Evolutionary conservation across 2,888 invertebrate species (phyloP), one percentile per base, ranked within the genome.

Genomic region (Diadromus collaris): DNA sequence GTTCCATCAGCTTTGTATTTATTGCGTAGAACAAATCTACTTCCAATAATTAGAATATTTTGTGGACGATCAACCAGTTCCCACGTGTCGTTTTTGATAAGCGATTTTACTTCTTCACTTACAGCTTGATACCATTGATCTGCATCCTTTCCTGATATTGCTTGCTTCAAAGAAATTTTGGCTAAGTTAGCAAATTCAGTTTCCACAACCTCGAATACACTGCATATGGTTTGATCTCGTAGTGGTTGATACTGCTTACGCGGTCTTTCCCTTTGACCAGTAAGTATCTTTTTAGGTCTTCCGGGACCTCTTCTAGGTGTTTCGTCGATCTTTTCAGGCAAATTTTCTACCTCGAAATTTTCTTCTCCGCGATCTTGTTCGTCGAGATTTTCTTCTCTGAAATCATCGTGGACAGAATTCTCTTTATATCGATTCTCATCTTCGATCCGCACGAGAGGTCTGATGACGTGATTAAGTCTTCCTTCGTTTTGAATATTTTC

Each of bases 181-280:
- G 44, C 44, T 29, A 51, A 51, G 21, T 51, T 51, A 34, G 38
- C 56, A 2, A 32, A 32, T 27, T 46, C 83, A 82, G n/a, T 44
- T 6, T 64, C 64, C 19, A 29, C 67, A 2, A 21, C n/a, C 32
- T 72, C 65, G n/a, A 54, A 41, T 58, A 56, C 73, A 32, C 32
- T 19, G 4, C 16, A 21, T 0, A 21, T 32, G 6, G 41, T 9
- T 54, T 65, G 44, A 29, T 38, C n/a, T 7, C 54, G 64, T 34
- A 54, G 29, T 64, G 27, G 19, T 16, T 75, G 76, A 63, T 63
- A 69, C 38, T 44, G 16, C 16, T 61, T 54, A 1, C 54, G 61
- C 4, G 76, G 76, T 76, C 63, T 69, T 63, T 56, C 63, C 41
- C 54, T 61, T 32, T 44, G 46, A 32, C 69, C 67, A 6, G 69